Evolutionary conservation across 1,140 invertebrate species (phyloP), one percentile per base, ranked within the genome.

Genomic region (Druon quercuslanigerum): DNA sequence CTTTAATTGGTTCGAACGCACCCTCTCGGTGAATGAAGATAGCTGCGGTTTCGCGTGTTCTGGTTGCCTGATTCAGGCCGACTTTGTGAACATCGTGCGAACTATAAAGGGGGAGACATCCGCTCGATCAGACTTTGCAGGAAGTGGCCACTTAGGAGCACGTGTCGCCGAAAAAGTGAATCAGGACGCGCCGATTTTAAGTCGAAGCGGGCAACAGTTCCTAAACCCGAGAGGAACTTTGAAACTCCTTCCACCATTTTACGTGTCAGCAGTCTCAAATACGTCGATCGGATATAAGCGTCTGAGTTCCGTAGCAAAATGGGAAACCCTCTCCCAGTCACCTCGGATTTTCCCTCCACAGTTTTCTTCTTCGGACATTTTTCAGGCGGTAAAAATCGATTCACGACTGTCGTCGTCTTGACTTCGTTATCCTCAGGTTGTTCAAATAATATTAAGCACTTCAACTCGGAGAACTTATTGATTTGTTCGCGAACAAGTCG

Each of bases 251-350:
- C 57, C 57, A 66, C 57, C 57, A 66, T 66, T 66, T 66, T 66
- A 66, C 57, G 57, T 66, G 57, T 66, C 57, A 66, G 57, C 57
- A 66, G 57, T 66, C 60, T 66, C 60, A 66, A 66, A 66, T 66
- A 66, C 60, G 33, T 66, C 25, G 60, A 66, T 66, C 60, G 60
- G 46, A 66, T 66, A 66, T 66, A 66, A 66, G 60, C 60, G 33
- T 20, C 60, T 66, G 60, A 66, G 60, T 66, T 66, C 60, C 60
- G 13, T 33, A 66, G 16, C 60, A 25, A 66, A 66, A 66, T 66
- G 60, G 60, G 60, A 66, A 66, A 66, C 14, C 60, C 33, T 13
- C 60, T 9, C 60, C 60, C 60, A 40, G 60, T 66, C 60, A 66
- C 60, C 60, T 56, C 9, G 60, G 6, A 66, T 66, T 66, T 40